phyloP scores from a whole-genome alignment of 1,140 invertebrate genomes.

The Neodiprion fabricii region DNA sequence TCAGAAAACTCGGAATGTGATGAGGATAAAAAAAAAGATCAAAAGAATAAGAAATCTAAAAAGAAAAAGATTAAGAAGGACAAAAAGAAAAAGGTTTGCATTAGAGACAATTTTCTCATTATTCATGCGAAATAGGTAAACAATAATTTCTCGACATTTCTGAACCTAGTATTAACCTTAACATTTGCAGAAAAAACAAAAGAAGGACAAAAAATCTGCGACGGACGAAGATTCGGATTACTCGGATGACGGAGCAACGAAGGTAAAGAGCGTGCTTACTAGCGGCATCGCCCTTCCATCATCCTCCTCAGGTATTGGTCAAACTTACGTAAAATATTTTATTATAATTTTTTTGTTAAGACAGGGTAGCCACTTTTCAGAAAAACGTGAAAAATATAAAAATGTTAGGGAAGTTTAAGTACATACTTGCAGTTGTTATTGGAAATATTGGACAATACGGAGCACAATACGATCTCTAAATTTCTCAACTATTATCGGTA shows the following conservation, averaged over 20 bases:
- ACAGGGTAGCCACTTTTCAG: too few species aligned
- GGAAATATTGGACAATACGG: too few species aligned
- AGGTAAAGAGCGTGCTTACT: constrained; percentile 45
- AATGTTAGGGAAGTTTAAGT: too few species aligned
- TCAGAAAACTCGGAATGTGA: constrained; percentile 34
- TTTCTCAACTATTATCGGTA: too few species aligned
- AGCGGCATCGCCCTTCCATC: constrained; percentile 29
- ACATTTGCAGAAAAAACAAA: constrained; percentile 48
- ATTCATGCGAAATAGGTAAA: neutral
- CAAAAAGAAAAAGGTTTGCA: constrained; percentile 51
- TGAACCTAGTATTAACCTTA: constrained; percentile 12
- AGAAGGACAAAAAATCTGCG: constrained; percentile 38
- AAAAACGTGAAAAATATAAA: too few species aligned
- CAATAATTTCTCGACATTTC: constrained; percentile 16
- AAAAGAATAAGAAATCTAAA: constrained; percentile 49
- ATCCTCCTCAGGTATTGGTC: constrained; percentile 36
- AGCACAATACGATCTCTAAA: too few species aligned
- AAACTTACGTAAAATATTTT: neutral
- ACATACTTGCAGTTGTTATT: too few species aligned
- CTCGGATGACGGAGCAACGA: constrained; percentile 44
- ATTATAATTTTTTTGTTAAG: too few species aligned
- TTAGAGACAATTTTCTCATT: constrained; percentile 10
- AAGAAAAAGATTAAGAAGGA: constrained; percentile 43
- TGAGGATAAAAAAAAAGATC: constrained; percentile 45
- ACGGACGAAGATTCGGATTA: constrained; percentile 37